A percentile compares a stretch with the other conserved stretches of the same genome.
These are phyloP conservation scores for Pycnomerus fuliginosus DNA, from an alignment of 2,888 invertebrate genomes.

Conservation along the genomic window DNA sequence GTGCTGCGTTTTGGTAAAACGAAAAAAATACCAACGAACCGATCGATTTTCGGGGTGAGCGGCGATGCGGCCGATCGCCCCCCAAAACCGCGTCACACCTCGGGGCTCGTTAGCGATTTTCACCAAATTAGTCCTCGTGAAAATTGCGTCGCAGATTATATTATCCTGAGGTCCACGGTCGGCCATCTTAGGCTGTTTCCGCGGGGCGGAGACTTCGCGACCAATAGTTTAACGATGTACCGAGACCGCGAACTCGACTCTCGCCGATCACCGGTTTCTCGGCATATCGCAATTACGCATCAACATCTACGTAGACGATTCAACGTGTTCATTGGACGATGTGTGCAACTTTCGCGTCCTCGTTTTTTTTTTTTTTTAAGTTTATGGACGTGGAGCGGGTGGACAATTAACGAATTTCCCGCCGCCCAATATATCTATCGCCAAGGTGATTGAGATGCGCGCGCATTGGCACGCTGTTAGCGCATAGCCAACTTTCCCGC, in stretches of 20 bases:
- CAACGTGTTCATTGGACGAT: not conserved
- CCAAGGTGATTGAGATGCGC: slow-evolving; percentile 13
- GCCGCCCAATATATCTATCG: too few relatives aligned
- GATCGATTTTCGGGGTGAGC: slow-evolving; percentile 1
- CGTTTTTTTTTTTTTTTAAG: too few relatives aligned
- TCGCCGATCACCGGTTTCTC: slow-evolving; percentile 21
- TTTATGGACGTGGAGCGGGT: too few relatives aligned
- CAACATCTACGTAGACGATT: slow-evolving; percentile 10
- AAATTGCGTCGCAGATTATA: slow-evolving; percentile 20
- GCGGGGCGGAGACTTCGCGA: slow-evolving; percentile 35
- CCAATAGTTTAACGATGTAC: slow-evolving; percentile 31
- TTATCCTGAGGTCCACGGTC: slow-evolving; percentile 29
- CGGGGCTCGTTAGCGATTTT: too few relatives aligned
- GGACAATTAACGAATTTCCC: too few relatives aligned
- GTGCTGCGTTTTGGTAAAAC: too few relatives aligned
- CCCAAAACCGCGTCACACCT: too few relatives aligned
- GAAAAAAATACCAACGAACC: too few relatives aligned
- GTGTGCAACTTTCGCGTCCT: not conserved
- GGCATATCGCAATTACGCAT: slow-evolving; percentile 21
- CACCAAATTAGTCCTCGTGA: slow-evolving; percentile 6
- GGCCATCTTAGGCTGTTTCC: slow-evolving; percentile 36
- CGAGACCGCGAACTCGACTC: slow-evolving; percentile 31
- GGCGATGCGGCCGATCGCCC: not conserved
- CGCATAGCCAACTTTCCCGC: slow-evolving; percentile 22
- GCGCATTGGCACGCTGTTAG: slow-evolving; percentile 15